Evolutionary conservation across 2,797 vertebrate genomes (phyloP).

Genomic region (Pyrocephalus nanus): DNA sequence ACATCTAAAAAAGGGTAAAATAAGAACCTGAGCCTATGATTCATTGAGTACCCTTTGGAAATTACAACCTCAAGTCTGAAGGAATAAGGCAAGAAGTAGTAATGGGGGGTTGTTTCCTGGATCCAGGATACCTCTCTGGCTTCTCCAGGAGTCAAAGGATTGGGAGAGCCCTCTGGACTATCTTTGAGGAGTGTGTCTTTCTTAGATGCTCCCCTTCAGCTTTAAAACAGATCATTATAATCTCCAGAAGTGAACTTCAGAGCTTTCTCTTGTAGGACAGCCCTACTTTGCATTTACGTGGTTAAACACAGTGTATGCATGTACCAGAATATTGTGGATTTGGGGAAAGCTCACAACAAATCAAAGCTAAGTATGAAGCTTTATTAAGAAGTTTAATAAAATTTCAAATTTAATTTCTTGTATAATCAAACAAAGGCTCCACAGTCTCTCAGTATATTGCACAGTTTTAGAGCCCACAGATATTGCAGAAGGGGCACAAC

Average conservation of each 20-base stretch:
- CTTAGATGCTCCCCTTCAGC: not conserved
- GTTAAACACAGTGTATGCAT: not conserved
- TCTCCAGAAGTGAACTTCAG: not conserved
- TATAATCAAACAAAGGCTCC: conserved; percentile 54
- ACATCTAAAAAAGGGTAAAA: not conserved
- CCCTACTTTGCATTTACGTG: not conserved
- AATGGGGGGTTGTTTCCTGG: not conserved
- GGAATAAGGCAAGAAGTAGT: not conserved
- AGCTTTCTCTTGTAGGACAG: not conserved
- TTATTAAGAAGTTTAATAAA: conserved; percentile 46
- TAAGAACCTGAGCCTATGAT: not conserved
- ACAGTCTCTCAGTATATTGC: not conserved
- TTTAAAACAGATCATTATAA: not conserved
- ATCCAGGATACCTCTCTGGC: not conserved
- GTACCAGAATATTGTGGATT: conserved; percentile 49
- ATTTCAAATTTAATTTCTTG: conserved; percentile 47
- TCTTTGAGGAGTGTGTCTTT: not conserved
- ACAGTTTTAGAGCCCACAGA: not conserved
- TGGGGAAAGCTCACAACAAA: conserved; percentile 29
- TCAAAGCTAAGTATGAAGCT: conserved; percentile 24
- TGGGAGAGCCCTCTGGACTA: not conserved
- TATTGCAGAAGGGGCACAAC: not conserved
- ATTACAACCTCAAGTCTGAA: not conserved
- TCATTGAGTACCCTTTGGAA: not conserved
- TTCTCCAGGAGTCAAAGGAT: not conserved